These are phyloP conservation scores for Lacanobia wlatinum DNA, from an alignment of 2,888 invertebrate genomes.

Conservation along the genomic window DNA sequence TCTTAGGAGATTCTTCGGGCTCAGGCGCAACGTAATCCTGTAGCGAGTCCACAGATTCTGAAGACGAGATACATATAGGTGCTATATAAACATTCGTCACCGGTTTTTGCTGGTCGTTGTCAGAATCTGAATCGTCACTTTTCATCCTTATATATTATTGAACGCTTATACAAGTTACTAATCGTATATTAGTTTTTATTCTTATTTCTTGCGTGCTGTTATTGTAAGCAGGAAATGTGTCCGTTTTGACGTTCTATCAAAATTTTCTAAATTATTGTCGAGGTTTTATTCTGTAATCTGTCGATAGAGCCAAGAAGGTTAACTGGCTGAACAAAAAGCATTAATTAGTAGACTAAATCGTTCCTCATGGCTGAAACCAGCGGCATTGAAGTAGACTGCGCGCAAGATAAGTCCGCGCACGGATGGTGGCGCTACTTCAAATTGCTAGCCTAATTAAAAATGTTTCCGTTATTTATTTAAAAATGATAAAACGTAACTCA, in stretches of 20 bases:
- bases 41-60: conserved; percentile 62
- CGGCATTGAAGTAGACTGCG: neutral
- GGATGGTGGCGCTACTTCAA: too few species aligned
- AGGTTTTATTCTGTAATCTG: neutral
- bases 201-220: neutral
- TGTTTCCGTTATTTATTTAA: too few species aligned
- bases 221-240: neutral
- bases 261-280: neutral
- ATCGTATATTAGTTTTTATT: neutral
- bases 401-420: too few species aligned
- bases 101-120: neutral
- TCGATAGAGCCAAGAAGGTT: neutral
- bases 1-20: conserved; percentile 62
- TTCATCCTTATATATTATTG: conserved; percentile 7
- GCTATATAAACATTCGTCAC: conserved; percentile 28
- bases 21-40: conserved; percentile 62
- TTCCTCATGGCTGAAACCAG: neutral
- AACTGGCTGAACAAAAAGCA: neutral
- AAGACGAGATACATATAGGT: conserved; percentile 54
- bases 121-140: neutral
- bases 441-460: too few species aligned
- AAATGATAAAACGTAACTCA: too few species aligned
- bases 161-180: conserved; percentile 2
- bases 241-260: conserved; percentile 3
- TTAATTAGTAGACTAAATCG: neutral